These are phyloP conservation scores for Macropis europaea DNA, from an alignment of 2,888 invertebrate genomes.

Conservation along the genomic window DNA sequence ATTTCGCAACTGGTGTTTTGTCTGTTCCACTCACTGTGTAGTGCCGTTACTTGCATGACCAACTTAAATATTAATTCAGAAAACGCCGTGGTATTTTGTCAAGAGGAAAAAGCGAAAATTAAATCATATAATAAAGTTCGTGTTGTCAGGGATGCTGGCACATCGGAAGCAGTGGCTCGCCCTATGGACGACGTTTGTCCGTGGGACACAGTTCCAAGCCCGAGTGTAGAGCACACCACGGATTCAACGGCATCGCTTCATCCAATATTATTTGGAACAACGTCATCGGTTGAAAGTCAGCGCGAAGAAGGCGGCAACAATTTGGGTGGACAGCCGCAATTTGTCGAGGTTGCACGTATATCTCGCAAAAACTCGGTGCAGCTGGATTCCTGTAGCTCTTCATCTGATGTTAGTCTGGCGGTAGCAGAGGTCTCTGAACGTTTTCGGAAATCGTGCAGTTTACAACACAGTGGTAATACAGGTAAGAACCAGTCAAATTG, in stretches of 20 bases:
- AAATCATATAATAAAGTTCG: constrained; percentile 77
- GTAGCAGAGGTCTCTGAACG: constrained; percentile 82
- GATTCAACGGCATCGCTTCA: constrained; percentile 24
- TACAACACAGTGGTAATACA: constrained; percentile 83
- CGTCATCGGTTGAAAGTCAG: constrained; percentile 66
- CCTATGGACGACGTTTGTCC: constrained; percentile 83
- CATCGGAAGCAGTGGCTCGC: constrained; percentile 73
- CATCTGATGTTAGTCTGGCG: constrained; percentile 86
- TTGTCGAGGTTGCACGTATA: constrained; percentile 46
- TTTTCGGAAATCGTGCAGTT: constrained; percentile 83
- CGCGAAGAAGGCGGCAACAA: constrained; percentile 30
- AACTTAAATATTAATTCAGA: constrained; percentile 8
- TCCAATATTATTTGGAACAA: constrained; percentile 56
- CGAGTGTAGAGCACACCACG: constrained; percentile 67
- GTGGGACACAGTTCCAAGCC: constrained; percentile 80
- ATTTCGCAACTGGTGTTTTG: neutral
- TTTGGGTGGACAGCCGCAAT: constrained; percentile 46
- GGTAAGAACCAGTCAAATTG: too few species aligned
- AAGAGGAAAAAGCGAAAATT: constrained; percentile 61
- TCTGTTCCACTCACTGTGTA: neutral
- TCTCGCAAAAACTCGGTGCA: constrained; percentile 85
- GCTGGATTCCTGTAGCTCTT: constrained; percentile 87
- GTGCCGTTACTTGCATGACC: constrained; percentile 32
- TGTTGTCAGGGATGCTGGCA: constrained; percentile 78
- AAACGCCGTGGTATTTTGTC: constrained; percentile 29